Evolutionary conservation across 2,113 vertebrate genomes (phyloP).

Genomic region (Engraulis encrasicolus): DNA sequence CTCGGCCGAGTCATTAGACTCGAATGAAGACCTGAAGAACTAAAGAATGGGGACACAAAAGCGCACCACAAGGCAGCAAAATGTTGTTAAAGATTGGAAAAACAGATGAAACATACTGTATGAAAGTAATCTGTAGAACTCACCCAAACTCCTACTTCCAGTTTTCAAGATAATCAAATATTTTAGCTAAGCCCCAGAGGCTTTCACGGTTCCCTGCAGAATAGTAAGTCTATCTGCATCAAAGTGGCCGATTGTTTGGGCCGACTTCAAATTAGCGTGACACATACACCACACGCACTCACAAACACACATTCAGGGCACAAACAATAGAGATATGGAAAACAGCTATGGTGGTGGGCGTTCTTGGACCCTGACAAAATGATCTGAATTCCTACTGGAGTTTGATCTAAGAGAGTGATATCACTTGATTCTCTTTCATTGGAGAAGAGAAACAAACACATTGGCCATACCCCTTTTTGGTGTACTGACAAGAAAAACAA

Average conservation of each 20-base stretch:
- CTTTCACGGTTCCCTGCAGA: neutral
- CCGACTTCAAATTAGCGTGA: slow-evolving; percentile 12
- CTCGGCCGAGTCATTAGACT: too few species aligned
- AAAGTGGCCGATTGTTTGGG: slow-evolving; percentile 46
- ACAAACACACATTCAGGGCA: slow-evolving; percentile 26
- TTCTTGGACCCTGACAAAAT: slow-evolving; percentile 49
- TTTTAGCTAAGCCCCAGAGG: neutral
- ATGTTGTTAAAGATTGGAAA: neutral
- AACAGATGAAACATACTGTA: neutral
- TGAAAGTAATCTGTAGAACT: neutral
- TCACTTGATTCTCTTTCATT: slow-evolving; percentile 36
- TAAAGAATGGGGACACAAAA: too few species aligned
- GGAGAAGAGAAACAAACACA: slow-evolving; percentile 20
- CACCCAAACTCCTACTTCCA: neutral
- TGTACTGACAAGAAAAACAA: too few species aligned
- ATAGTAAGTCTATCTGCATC: neutral
- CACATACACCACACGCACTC: slow-evolving; percentile 9
- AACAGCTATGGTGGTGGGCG: slow-evolving; percentile 45
- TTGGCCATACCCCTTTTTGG: too few species aligned
- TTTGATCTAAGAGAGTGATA: slow-evolving; percentile 44
- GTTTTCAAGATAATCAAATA: neutral
- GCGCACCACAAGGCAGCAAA: too few species aligned
- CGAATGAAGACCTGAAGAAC: too few species aligned
- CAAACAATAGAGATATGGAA: slow-evolving; percentile 35
- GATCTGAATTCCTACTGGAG: slow-evolving; percentile 42